Percentiles rank a stretch among this genome's conserved stretches.
Evolutionary conservation across 2,797 vertebrate species (phyloP).

Genomic region (Phoeniculus purpureus): DNA sequence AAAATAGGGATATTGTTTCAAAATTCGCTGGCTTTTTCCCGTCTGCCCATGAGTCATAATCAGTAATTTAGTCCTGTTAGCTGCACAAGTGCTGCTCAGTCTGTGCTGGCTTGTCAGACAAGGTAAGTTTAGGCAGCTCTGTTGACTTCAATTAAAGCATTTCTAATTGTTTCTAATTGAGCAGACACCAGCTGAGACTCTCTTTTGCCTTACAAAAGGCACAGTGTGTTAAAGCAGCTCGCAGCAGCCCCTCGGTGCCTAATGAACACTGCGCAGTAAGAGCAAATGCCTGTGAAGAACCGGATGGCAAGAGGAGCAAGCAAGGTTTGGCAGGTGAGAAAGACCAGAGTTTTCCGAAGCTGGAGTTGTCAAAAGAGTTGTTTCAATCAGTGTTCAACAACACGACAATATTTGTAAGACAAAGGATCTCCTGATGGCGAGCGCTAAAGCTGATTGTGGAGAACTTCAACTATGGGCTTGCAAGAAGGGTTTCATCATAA

Average conservation of each 20-base stretch:
- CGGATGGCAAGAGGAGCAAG: not conserved
- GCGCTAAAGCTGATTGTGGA: not conserved
- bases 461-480: not conserved
- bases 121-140: not conserved
- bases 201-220: constrained; percentile 9
- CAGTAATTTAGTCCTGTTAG: constrained; percentile 52
- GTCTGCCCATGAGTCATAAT: constrained; percentile 62
- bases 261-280: not conserved
- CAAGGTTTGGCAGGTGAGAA: not conserved
- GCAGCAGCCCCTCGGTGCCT: not conserved
- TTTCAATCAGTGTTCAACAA: not conserved
- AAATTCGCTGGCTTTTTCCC: constrained; percentile 36
- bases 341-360: not conserved
- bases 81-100: constrained; percentile 15
- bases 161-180: constrained; percentile 41
- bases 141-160: constrained; percentile 26
- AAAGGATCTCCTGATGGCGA: not conserved
- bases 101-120: not conserved
- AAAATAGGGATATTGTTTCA: constrained; percentile 74
- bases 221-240: not conserved
- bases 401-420: not conserved
- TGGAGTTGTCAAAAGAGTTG: not conserved
- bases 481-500: not conserved
- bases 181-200: constrained; percentile 9
- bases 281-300: not conserved